Evolutionary conservation across 2,113 vertebrate species (phyloP).

Genomic region (Phyllopteryx taeniolatus): DNA sequence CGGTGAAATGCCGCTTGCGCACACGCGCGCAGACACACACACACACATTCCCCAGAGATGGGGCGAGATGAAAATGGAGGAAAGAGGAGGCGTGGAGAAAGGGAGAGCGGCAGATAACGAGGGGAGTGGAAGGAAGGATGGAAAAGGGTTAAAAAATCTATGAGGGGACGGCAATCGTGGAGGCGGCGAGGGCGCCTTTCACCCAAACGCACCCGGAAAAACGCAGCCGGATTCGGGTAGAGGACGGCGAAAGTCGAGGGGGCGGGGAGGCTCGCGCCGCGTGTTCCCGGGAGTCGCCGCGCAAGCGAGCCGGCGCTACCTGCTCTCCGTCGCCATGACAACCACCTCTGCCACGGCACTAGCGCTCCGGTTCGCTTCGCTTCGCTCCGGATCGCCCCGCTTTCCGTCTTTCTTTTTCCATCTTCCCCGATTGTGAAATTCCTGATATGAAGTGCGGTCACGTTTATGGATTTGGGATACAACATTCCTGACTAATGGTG

Average conservation of each 20-base stretch:
- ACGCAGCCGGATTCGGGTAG: not conserved
- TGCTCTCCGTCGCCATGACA: constrained; percentile 72
- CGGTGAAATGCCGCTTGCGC: constrained; percentile 39
- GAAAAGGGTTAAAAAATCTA: constrained; percentile 33
- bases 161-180: constrained; percentile 21
- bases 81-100: constrained; percentile 45
- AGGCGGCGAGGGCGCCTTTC: not conserved
- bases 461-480: no score
- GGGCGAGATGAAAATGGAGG: constrained; percentile 53
- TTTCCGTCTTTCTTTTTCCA: not conserved
- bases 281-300: constrained; percentile 57
- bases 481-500: no score
- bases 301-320: constrained; percentile 58
- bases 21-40: constrained; percentile 51
- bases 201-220: constrained; percentile 10
- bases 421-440: not conserved
- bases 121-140: constrained; percentile 33
- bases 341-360: constrained; percentile 68
- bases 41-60: constrained; percentile 58
- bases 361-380: constrained; percentile 36
- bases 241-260: constrained; percentile 18
- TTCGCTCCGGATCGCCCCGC: constrained; percentile 10
- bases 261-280: constrained; percentile 51
- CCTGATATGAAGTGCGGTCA: no score
- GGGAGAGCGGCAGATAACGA: constrained; percentile 36